These are phyloP conservation scores for Girardinus metallicus DNA, from an alignment of 2,797 vertebrate genomes.

Conservation along the genomic window DNA sequence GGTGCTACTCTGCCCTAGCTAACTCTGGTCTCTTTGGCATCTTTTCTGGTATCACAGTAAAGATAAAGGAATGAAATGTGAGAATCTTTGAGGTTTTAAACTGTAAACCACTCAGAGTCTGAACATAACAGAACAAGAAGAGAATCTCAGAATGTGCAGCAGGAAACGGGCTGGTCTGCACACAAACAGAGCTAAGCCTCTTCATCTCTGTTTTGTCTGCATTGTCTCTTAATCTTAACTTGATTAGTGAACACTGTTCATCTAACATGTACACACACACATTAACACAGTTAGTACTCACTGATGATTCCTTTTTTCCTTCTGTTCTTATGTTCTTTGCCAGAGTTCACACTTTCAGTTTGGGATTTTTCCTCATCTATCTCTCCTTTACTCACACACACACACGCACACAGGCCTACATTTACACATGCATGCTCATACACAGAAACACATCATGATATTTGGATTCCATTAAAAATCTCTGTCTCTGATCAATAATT, in stretches of 20 bases:
- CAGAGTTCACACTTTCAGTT: not conserved
- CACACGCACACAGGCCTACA: not conserved
- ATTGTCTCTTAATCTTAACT: not conserved
- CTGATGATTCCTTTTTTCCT: not conserved
- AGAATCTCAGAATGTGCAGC: not conserved
- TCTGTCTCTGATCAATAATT: conserved; percentile 82
- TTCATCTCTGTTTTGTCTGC: not conserved
- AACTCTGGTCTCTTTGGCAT: not conserved
- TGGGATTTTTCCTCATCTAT: not conserved
- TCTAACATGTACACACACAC: not conserved
- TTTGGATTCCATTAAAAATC: conserved; percentile 63
- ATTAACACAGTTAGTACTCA: not conserved
- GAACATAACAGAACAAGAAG: not conserved
- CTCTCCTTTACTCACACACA: not conserved
- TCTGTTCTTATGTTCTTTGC: not conserved
- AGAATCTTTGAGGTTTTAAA: not conserved
- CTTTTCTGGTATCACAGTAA: not conserved
- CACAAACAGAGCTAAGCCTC: not conserved
- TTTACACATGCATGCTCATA: not conserved
- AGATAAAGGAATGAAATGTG: not conserved
- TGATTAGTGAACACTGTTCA: not conserved
- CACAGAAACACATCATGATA: not conserved
- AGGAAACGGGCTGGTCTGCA: not conserved
- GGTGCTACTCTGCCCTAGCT: not conserved
- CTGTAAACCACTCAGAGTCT: not conserved